Base-by-base conservation (phyloP, 2,888 invertebrate genomes). In the Danaus chrysippus region DNA sequence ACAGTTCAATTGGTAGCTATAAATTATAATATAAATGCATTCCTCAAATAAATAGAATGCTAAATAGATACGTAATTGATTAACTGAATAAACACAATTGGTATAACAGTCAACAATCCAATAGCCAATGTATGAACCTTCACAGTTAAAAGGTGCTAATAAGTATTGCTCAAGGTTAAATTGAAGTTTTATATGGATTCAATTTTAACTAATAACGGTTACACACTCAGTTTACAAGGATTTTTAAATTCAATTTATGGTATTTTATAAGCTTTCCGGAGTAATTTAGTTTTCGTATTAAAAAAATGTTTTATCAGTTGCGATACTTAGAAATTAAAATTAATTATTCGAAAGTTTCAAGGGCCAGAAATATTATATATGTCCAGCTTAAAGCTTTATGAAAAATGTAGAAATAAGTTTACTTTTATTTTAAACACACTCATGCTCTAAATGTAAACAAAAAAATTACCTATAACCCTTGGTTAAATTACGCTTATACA, bases 121-220 rank as follows among this genome's bases (percentile, higher is more conserved):
- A 78, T 41, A 58, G 46, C 54, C 52, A 60, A 49, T 74, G 69
- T 64, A 67, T 60, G 63, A 76, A 70, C 82, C 81, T 81, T 82
- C 77, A 71, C 68, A 71, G 71, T 69, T 73, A 67, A 72, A 68
- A 86, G 80, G 84, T 83, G 85, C 78, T 86, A 87, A 86, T 80
- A 81, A 78, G 75, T 73, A 74, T 75, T 74, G 73, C 69, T 71
- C 83, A 86, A 87, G 85, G 84, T 70, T 76, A 68, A 63, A 66
- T 74, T 70, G 74, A 65, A 62, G 64, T 74, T 73, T 81, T 76
- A 83, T 84, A 83, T 81, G 67, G 65, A 65, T 49, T 63, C 42
- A 44, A 43, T 54, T 42, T 43, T 3, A 53, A 43, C 54, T 43
- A 12, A 23, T 12, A 41, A 55, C 12, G 10, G 19, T 12, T 44